Evolutionary conservation across 1,140 invertebrate species (phyloP).

Genomic region (Octopus sinensis): DNA sequence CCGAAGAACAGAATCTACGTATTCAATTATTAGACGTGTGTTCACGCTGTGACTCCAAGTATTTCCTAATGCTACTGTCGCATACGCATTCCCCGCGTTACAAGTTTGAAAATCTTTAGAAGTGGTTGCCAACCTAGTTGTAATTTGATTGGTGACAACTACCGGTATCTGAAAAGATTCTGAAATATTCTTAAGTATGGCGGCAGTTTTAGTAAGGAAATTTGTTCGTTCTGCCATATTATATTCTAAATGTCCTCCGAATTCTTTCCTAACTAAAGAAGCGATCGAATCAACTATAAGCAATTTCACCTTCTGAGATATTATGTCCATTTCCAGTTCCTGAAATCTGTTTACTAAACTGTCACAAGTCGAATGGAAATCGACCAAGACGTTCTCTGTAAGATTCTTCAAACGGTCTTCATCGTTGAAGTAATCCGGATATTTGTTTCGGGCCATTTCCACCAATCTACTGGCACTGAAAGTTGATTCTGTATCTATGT

Average conservation of each 20-base stretch:
- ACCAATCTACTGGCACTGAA: conserved; percentile 44
- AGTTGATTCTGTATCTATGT: conserved; percentile 48
- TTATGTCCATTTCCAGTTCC: conserved; percentile 41
- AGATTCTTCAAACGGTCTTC: conserved; percentile 26
- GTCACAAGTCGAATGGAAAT: conserved; percentile 33
- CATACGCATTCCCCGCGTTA: conserved; percentile 19
- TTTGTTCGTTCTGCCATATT: conserved; percentile 43
- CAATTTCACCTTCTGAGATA: conserved; percentile 36
- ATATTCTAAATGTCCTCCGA: conserved; percentile 23
- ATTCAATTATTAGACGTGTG: conserved; percentile 46
- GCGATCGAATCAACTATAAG: conserved; percentile 47
- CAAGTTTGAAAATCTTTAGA: neutral
- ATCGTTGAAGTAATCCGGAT: conserved; percentile 25
- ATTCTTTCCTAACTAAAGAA: conserved; percentile 48
- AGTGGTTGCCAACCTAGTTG: conserved; percentile 30
- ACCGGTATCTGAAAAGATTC: conserved; percentile 45
- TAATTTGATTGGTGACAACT: conserved; percentile 48
- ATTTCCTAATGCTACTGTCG: conserved; percentile 45
- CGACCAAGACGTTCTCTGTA: conserved; percentile 29
- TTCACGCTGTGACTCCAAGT: conserved; percentile 52
- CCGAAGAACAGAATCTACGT: conserved; percentile 23
- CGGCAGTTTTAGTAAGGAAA: conserved; percentile 41
- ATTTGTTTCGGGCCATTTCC: conserved; percentile 32
- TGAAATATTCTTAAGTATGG: conserved; percentile 44
- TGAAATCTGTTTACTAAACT: conserved; percentile 37